Conservation (phyloP, 2,113 vertebrate genomes). For the Baryphthengus martii region DNA sequence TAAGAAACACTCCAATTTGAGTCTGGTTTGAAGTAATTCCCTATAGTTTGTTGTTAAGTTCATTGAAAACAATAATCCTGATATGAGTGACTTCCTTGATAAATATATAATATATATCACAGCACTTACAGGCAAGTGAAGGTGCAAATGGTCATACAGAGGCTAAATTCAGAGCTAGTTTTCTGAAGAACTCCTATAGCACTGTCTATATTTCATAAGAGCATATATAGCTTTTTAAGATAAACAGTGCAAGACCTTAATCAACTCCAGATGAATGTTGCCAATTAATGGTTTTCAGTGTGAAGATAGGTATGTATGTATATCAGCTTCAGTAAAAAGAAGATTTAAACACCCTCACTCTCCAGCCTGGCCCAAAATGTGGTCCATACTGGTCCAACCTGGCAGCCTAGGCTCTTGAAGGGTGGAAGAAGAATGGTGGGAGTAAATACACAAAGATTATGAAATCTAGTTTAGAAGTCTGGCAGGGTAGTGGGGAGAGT, state of each 20-base stretch:
- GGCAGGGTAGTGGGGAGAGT: fast-evolving
- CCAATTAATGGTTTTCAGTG: neutral
- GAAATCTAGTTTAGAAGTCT: neutral
- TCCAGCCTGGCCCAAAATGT: neutral
- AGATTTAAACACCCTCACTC: neutral
- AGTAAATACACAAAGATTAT: neutral
- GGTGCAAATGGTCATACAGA: neutral
- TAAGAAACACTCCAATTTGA: conserved; percentile 55
- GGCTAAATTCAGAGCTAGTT: conserved; percentile 18
- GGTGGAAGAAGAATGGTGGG: neutral
- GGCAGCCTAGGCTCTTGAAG: neutral
- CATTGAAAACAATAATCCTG: conserved; percentile 35
- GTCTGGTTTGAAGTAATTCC: conserved; percentile 49
- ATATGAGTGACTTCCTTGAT: neutral
- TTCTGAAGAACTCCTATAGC: neutral
- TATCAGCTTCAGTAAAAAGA: neutral
- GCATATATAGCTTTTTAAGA: neutral
- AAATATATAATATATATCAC: neutral
- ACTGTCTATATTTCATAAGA: neutral
- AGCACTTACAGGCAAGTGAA: neutral
- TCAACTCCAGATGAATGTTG: neutral
- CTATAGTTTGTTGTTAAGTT: conserved; percentile 51
- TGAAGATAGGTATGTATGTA: neutral
- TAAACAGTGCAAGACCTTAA: neutral
- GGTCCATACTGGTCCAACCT: neutral